A percentile compares a stretch with the other conserved stretches of the same genome.
phyloP scores from a whole-genome alignment of 2,888 invertebrate genomes.

The Stenichneumon culpator region DNA sequence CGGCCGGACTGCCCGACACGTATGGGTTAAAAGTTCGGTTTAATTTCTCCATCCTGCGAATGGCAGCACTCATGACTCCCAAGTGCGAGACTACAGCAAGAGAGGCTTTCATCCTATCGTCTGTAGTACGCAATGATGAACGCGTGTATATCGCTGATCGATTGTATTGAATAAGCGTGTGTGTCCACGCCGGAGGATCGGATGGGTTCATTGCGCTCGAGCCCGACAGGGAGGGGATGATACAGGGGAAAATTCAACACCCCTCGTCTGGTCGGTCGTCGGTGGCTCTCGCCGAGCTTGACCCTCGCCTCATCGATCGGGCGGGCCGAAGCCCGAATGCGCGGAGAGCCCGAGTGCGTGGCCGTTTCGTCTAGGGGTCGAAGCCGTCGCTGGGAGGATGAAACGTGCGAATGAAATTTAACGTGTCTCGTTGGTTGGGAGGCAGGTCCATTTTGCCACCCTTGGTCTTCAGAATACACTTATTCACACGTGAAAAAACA shows the following conservation, averaged over 20 bases:
- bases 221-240: conserved; percentile 68
- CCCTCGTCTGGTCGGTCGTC: conserved; percentile 29
- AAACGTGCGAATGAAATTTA: no score
- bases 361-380: neutral
- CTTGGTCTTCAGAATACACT: no score
- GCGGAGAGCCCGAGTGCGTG: neutral
- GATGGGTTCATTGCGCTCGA: conserved; percentile 69
- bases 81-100: neutral
- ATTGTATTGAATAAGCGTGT: neutral
- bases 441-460: no score
- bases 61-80: neutral
- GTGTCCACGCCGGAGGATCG: conserved; percentile 38
- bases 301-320: conserved; percentile 15
- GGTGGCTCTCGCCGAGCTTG: conserved; percentile 5
- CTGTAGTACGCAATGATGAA: neutral
- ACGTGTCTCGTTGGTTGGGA: no score
- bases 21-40: neutral
- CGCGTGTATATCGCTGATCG: neutral
- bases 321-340: neutral
- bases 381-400: no score
- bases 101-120: no score
- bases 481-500: no score
- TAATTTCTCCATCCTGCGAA: neutral
- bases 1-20: neutral
- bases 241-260: conserved; percentile 27